phyloP scores from a whole-genome alignment of 2,113 vertebrate genomes.

The Elachura formosa region DNA sequence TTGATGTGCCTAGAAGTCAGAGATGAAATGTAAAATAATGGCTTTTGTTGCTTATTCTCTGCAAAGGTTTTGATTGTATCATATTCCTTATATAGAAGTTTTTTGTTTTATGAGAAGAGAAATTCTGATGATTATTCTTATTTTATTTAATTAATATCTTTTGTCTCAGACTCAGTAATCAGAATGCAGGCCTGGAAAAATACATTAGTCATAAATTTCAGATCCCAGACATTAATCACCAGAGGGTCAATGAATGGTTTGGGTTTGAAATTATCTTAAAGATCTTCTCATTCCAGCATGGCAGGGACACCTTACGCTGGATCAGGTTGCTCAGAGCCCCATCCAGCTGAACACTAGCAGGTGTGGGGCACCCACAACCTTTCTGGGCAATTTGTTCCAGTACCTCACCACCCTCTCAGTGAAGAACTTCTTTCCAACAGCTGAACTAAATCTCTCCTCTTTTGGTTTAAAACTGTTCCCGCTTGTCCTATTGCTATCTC shows the following conservation, averaged over 20 bases:
- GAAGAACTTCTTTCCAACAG: background rate
- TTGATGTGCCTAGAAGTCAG: background rate
- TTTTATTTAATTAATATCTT: background rate
- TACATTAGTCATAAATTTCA: background rate
- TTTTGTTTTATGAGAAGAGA: background rate
- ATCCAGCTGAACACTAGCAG: background rate
- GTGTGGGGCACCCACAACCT: background rate
- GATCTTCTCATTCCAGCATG: background rate
- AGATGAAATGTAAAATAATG: background rate
- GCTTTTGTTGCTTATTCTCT: background rate
- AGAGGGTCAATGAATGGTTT: background rate
- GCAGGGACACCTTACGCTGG: background rate
- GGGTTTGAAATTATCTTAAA: background rate
- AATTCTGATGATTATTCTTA: background rate
- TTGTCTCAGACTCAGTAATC: background rate
- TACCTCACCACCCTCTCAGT: background rate
- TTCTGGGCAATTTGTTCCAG: background rate
- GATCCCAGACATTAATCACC: background rate
- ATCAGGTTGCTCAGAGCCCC: background rate
- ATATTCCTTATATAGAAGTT: background rate
- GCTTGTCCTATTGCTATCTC: background rate
- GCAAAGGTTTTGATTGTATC: background rate
- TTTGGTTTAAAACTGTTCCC: background rate
- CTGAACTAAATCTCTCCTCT: background rate
- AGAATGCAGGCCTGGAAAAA: background rate